Evolutionary conservation across 2,797 vertebrate species (phyloP), one percentile per base, ranked within the genome.

Genomic region (Cirrhinus molitorella): DNA sequence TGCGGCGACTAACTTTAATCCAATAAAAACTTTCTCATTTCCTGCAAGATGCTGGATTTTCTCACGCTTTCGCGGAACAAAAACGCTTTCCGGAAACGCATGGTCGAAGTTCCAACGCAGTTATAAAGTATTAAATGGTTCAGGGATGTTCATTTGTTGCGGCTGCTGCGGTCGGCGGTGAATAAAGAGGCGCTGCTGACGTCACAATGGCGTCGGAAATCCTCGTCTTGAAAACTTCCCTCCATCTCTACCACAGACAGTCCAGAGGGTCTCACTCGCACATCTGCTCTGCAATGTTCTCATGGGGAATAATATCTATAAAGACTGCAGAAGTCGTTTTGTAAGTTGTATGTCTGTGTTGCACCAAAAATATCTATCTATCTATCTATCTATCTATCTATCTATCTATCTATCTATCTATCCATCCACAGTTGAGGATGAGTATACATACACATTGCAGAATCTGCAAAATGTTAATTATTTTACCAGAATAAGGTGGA

Each of bases 161-260:
- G 74, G 81, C 21, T 68, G 51, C 40, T 83, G 88, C 79, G 83
- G 80, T 83, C 83, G 85, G 45, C 77, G 77, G 77, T 59, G 79
- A 83, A 85, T 53, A 67, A 77, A 86, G 79, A 84, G 85, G 86
- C 66, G 73, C 80, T 51, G 87, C 19, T 79, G 83, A 82, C 67
- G 85, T 86, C 87, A 81, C 84, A 86, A 88, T 88, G 89, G 89
- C 87, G 87, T 84, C 87, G 77, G 59, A 71, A 82, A 76, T 80
- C 71, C 68, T 83, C 31, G 75, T 61, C 34, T 77, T 75, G 63
- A 78, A 86, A 87, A 85, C 83, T 89, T 88, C 80, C 86, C 84
- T 89, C 79, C 67, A 79, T 79, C 82, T 34, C 51, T 23, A 51
- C 76, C 9, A 14, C 47, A 71, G 63, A 71, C 53, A 43, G 23